Evolutionary conservation across 2,888 invertebrate species (phyloP).

Genomic region (Cerastis leucographa): DNA sequence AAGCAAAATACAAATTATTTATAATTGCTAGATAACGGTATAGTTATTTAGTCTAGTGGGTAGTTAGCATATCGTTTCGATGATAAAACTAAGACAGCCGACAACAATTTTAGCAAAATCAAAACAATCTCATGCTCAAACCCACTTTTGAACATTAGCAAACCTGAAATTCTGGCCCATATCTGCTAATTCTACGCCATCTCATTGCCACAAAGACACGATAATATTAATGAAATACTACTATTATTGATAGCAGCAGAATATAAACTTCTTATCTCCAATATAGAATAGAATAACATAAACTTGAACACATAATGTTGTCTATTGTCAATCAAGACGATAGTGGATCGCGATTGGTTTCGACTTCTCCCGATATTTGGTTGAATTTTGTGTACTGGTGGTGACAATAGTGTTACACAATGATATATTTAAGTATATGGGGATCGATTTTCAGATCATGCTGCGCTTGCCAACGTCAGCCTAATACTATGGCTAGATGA

Average conservation of each 20-base stretch:
- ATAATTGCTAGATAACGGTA: neutral
- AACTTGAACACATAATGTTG: slow-evolving; percentile 30
- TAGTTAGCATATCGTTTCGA: neutral
- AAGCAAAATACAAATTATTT: neutral
- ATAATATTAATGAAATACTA: slow-evolving; percentile 17
- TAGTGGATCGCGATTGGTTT: slow-evolving; percentile 30
- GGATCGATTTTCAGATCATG: too few species aligned
- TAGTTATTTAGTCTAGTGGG: neutral
- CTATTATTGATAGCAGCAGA: slow-evolving; percentile 15
- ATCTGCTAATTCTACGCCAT: neutral
- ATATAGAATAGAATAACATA: slow-evolving; percentile 35
- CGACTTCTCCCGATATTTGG: slow-evolving; percentile 35
- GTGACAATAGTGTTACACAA: slow-evolving; percentile 13
- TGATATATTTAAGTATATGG: neutral
- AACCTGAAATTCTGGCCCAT: neutral
- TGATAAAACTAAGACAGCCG: neutral
- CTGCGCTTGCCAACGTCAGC: neutral
- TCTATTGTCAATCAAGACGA: slow-evolving; percentile 61
- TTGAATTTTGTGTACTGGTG: slow-evolving; percentile 38
- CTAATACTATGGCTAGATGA: neutral
- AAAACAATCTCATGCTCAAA: neutral
- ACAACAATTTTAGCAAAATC: neutral
- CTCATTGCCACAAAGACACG: neutral
- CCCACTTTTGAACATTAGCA: neutral
- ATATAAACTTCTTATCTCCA: slow-evolving; percentile 52